Conservation (phyloP, 2,797 vertebrate genomes). For the Ambastaia sidthimunki region DNA sequence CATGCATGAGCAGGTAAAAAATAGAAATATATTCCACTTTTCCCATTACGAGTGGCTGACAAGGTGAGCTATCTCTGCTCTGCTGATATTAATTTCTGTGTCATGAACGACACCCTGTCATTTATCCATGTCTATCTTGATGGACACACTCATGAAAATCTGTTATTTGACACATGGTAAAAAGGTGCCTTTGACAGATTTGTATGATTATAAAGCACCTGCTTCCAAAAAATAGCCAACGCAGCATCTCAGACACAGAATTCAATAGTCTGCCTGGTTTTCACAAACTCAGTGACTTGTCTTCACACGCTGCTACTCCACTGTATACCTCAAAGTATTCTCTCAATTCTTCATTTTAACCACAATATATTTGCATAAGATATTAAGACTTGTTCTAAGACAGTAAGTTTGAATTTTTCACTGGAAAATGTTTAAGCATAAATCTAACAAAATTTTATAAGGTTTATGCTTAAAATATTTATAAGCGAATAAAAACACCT, state of each 20-base stretch:
- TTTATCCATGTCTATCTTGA: conserved; percentile 37
- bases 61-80: conserved; percentile 49
- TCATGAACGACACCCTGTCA: conserved; percentile 18
- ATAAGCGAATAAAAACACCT: no score
- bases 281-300: background rate
- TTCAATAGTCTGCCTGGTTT: background rate
- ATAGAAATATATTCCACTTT: conserved; percentile 16
- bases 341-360: background rate
- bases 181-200: background rate
- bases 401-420: background rate
- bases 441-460: background rate
- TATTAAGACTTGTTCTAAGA: background rate
- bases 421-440: background rate
- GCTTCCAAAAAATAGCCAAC: conserved; percentile 11
- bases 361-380: background rate
- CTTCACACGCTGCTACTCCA: background rate
- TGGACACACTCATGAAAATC: conserved; percentile 35
- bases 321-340: background rate
- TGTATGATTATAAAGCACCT: conserved; percentile 18
- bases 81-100: conserved; percentile 30
- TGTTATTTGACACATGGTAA: conserved; percentile 30
- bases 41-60: conserved; percentile 36
- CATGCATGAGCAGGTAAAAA: conserved; percentile 3
- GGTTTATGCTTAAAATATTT: background rate
- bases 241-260: background rate